phyloP scores from a whole-genome alignment of 1,140 invertebrate species.

The Monochamus saltuarius region DNA sequence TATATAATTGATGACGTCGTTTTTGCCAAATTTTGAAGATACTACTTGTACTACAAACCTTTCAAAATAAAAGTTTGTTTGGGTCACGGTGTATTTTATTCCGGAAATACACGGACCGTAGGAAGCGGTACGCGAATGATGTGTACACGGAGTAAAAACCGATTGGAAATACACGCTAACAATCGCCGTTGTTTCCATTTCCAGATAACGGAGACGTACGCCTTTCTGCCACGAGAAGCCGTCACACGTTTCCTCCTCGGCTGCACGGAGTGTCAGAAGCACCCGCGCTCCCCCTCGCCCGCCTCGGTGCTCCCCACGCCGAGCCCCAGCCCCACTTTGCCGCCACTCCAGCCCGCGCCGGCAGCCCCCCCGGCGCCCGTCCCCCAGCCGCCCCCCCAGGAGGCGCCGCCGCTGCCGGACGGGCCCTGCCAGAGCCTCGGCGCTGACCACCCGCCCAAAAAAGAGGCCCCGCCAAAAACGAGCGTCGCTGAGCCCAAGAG shows the following conservation, averaged over 20 bases:
- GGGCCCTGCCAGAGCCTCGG: constrained; percentile 4
- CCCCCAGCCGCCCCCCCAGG: constrained; percentile 49
- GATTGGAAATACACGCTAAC: not conserved
- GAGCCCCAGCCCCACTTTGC: constrained; percentile 57
- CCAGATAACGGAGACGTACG: constrained; percentile 94
- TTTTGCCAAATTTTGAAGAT: too few relatives aligned
- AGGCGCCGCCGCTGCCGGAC: constrained; percentile 23
- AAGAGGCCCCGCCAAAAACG: constrained; percentile 29
- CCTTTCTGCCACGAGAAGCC: constrained; percentile 90
- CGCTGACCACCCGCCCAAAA: constrained; percentile 20
- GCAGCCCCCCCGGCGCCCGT: constrained; percentile 49
- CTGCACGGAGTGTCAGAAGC: constrained; percentile 89
- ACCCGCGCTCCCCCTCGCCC: constrained; percentile 75
- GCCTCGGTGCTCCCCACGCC: constrained; percentile 55
- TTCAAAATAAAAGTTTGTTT: too few relatives aligned
- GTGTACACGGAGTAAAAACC: too few relatives aligned
- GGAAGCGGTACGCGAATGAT: too few relatives aligned
- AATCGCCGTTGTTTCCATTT: not conserved
- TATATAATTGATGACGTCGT: too few relatives aligned
- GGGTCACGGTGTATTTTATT: too few relatives aligned
- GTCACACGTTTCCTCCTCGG: constrained; percentile 92
- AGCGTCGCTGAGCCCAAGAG: constrained; percentile 43
- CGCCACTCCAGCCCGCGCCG: constrained; percentile 45
- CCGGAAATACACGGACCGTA: too few relatives aligned
- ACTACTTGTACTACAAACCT: too few relatives aligned